These are phyloP conservation scores for Rhynchopsitta pachyrhyncha DNA, from an alignment of 2,113 vertebrate species.

Conservation along the genomic window DNA sequence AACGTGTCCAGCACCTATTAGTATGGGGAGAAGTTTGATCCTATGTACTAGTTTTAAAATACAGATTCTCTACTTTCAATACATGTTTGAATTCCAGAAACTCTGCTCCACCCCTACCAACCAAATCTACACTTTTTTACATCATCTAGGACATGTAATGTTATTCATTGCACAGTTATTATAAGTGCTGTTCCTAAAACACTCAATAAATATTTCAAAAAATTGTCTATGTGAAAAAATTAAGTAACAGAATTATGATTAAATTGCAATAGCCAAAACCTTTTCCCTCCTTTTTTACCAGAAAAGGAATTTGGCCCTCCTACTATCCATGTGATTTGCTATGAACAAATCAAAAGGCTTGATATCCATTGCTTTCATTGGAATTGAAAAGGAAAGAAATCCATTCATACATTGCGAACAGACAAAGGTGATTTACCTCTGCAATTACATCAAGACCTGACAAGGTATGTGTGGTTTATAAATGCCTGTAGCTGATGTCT, in stretches of 20 bases:
- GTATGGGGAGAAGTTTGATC: not conserved
- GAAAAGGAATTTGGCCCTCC: not conserved
- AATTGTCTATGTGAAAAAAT: not conserved
- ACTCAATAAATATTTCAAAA: not conserved
- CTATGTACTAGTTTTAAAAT: not conserved
- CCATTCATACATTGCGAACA: not conserved
- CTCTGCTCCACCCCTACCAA: not conserved
- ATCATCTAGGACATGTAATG: not conserved
- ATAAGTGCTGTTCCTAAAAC: not conserved
- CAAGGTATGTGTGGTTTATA: not conserved
- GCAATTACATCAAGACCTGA: not conserved
- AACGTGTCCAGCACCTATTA: not conserved
- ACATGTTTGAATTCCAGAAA: not conserved
- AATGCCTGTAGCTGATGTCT: not conserved
- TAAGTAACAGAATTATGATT: not conserved
- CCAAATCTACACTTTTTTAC: not conserved
- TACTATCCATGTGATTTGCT: not conserved
- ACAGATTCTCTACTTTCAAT: not conserved
- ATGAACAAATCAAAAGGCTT: not conserved
- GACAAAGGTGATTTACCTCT: not conserved
- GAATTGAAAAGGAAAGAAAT: not conserved
- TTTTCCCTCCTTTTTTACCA: not conserved
- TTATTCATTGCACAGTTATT: not conserved
- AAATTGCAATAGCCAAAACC: not conserved
- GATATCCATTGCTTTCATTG: not conserved